Percentiles rank a stretch among this genome's conserved stretches.
Evolutionary conservation across 2,113 vertebrate genomes (phyloP).

Genomic region (Notothenia coriiceps): DNA sequence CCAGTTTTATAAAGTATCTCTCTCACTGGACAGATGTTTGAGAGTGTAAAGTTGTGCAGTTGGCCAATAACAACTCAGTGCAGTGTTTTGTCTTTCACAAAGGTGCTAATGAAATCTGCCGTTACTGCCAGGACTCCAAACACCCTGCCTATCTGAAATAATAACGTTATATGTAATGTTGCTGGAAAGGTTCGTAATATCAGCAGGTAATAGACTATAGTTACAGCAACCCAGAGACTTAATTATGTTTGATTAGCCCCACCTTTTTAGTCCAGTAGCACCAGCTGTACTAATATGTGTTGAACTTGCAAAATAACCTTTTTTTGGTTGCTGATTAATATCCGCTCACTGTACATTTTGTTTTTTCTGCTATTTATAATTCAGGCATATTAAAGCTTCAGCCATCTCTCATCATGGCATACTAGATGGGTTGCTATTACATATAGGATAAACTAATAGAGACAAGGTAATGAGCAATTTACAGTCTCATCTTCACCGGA

Average conservation of each 20-base stretch:
- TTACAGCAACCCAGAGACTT: slow-evolving; percentile 26
- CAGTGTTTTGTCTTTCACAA: slow-evolving; percentile 21
- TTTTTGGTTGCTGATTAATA: slow-evolving; percentile 25
- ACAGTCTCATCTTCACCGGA: slow-evolving; percentile 10
- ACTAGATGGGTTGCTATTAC: slow-evolving; percentile 20
- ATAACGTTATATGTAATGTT: slow-evolving; percentile 7
- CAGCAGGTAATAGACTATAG: slow-evolving; percentile 27
- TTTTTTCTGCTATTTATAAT: slow-evolving; percentile 37
- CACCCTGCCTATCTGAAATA: slow-evolving; percentile 24
- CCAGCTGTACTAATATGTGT: slow-evolving; percentile 34
- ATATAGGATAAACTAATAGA: slow-evolving; percentile 14
- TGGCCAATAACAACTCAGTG: slow-evolving; percentile 1
- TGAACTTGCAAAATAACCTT: slow-evolving; percentile 27
- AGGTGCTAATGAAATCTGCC: slow-evolving; percentile 32
- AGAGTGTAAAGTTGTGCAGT: neutral
- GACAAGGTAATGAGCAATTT: slow-evolving; percentile 33
- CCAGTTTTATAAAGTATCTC: neutral
- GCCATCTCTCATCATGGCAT: slow-evolving; percentile 3
- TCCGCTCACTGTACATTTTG: slow-evolving; percentile 24
- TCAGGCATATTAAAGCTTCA: slow-evolving; percentile 13
- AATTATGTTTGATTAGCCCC: slow-evolving; percentile 49
- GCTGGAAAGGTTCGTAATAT: slow-evolving; percentile 30
- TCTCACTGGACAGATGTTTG: neutral
- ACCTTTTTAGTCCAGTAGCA: slow-evolving; percentile 47
- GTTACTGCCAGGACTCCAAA: slow-evolving; percentile 20